Base-by-base conservation (phyloP, 2,888 invertebrate species). In the Himalopsyche anomala region DNA sequence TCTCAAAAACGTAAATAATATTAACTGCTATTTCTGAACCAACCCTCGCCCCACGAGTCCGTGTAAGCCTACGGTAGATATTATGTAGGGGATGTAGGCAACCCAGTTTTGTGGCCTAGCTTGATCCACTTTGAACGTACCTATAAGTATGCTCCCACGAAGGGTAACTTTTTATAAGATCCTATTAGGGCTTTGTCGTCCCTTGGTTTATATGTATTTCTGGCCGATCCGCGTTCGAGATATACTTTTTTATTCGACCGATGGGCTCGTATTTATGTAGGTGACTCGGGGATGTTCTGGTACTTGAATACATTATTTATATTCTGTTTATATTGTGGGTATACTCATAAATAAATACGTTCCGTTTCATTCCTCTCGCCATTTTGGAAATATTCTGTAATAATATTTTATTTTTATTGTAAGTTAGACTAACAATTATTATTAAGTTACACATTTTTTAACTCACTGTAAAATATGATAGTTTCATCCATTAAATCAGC, bases 121-220 rank as follows among this genome's bases (percentile, higher is more conserved):
- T 19, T 62, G 62, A 62, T 62, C 62, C 62, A 51, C 19, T 62
- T 62, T 19, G 28, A 8, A 62, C 28, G 19, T 62, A 62, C 19
- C 62, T 62, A 62, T 62, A 28, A 62, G 62, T 62, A 62, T 6
- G 11, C 19, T 19, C 19, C 62, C 62, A 15, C 62, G 62, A 8
- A 19, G 62, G 62, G 28, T 62, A 19, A 62, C 62, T 62, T 19
- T 56, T 62, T 62, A 62, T 62, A 62, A 62, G 62, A 62, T 62
- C 62, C 19, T 19, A 62, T 62, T 62, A 62, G 62, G 28, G 62
- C 19, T 62, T 62, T 62, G 62, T 2, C 19, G n/a, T 62, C 62
- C 6, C 19, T 19, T 19, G 19, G 62, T 15, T 19, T 62, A 62
- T 19, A 28, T 28, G 28, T 28, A 62, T 62, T 19, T 62, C n/a